phyloP scores from a whole-genome alignment of 1,140 invertebrate species.

The Asobara japonica region DNA sequence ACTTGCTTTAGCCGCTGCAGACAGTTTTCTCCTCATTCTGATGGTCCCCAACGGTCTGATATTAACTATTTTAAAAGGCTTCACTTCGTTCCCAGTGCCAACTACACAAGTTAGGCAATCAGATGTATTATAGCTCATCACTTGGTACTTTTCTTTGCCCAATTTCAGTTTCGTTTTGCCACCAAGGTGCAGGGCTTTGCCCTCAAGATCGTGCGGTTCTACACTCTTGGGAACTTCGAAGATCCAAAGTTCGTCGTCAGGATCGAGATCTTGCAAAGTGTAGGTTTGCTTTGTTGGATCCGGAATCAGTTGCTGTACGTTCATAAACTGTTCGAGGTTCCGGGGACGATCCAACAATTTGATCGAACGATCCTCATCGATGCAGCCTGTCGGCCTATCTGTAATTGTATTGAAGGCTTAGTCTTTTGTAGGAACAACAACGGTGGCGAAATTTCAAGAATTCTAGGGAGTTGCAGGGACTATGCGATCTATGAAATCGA shows the following conservation, averaged over 20 bases:
- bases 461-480: too few relatives aligned
- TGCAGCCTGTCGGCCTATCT: too few relatives aligned
- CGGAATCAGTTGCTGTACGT: not conserved
- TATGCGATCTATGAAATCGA: too few relatives aligned
- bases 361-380: not conserved
- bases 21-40: conserved; percentile 48
- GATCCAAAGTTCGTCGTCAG: conserved; percentile 53
- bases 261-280: conserved; percentile 42
- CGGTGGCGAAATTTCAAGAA: too few relatives aligned
- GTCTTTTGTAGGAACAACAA: too few relatives aligned
- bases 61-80: conserved; percentile 49
- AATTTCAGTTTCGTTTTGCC: conserved; percentile 53
- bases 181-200: conserved; percentile 44
- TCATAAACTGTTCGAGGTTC: conserved; percentile 8
- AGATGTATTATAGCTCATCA: conserved; percentile 32
- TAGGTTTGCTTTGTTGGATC: conserved; percentile 40
- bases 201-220: conserved; percentile 45
- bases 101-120: conserved; percentile 48
- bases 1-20: conserved; percentile 32
- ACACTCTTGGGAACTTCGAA: conserved; percentile 53
- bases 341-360: not conserved
- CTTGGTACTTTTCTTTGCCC: conserved; percentile 45
- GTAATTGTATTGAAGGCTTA: too few relatives aligned
- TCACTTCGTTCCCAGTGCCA: conserved; percentile 31
- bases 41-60: conserved; percentile 46